Conservation (phyloP, 2,888 invertebrate species). For the Drosophila buzzatii region DNA sequence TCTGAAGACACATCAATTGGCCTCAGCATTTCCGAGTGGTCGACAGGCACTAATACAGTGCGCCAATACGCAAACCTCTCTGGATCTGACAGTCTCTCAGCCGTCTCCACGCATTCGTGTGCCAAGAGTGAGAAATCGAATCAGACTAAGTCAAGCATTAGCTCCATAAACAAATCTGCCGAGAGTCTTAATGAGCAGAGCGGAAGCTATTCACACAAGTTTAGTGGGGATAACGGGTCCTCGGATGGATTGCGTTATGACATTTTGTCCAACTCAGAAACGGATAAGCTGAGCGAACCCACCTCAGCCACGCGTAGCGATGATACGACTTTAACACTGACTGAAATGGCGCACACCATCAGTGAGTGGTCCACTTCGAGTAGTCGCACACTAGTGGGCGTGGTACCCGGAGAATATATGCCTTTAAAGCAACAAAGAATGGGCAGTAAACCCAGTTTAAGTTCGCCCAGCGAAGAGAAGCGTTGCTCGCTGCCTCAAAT, state of each 20-base stretch:
- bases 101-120: conserved; percentile 87
- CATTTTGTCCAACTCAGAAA: conserved; percentile 88
- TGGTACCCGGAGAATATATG: conserved; percentile 85
- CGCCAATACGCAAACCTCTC: conserved; percentile 92
- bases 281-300: conserved; percentile 87
- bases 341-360: conserved; percentile 91
- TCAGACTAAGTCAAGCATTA: conserved; percentile 87
- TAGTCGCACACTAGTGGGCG: conserved; percentile 90
- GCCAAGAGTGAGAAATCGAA: conserved; percentile 88
- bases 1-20: conserved; percentile 95
- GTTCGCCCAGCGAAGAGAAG: conserved; percentile 79
- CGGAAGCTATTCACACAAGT: conserved; percentile 84
- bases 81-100: conserved; percentile 88
- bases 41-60: conserved; percentile 94
- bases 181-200: conserved; percentile 85
- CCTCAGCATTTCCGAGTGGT: conserved; percentile 94
- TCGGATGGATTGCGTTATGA: conserved; percentile 87
- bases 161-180: conserved; percentile 87
- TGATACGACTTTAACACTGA: conserved; percentile 90
- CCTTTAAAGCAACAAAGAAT: conserved; percentile 83
- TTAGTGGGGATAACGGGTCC: conserved; percentile 84
- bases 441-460: conserved; percentile 68
- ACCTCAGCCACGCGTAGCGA: conserved; percentile 92
- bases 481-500: conserved; percentile 80
- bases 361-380: conserved; percentile 94